A percentile compares a stretch with the other conserved stretches of the same genome.
Evolutionary conservation across 2,888 invertebrate species (phyloP).

Genomic region (Diarsia rubi): DNA sequence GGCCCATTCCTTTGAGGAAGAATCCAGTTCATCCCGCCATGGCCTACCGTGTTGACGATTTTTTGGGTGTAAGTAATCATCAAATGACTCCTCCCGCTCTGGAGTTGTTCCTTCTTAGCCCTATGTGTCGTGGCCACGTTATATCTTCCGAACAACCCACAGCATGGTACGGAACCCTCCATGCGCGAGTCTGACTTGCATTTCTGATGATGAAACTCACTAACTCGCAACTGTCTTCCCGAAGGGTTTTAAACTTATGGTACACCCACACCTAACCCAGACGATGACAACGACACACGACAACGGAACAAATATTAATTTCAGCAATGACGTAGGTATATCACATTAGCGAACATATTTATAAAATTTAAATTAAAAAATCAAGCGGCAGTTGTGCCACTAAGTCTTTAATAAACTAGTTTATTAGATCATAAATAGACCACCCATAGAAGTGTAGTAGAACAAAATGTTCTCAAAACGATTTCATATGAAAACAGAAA

Average conservation of each 20-base stretch:
- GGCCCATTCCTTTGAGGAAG: too few relatives aligned
- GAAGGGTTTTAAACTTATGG: neutral
- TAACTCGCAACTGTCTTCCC: too few relatives aligned
- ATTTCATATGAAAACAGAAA: constrained; percentile 22
- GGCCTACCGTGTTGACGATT: too few relatives aligned
- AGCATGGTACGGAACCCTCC: too few relatives aligned
- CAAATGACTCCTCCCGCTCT: too few relatives aligned
- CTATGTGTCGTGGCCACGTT: too few relatives aligned
- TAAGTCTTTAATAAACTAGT: constrained; percentile 1
- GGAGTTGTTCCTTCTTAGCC: too few relatives aligned
- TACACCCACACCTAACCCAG: neutral
- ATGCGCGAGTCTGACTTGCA: too few relatives aligned
- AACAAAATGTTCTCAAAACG: constrained; percentile 1
- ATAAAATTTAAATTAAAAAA: neutral
- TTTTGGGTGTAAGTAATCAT: too few relatives aligned
- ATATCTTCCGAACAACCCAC: too few relatives aligned
- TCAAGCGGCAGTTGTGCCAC: neutral
- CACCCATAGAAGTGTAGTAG: neutral
- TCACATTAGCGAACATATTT: neutral
- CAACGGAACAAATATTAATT: neutral
- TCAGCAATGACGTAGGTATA: constrained; percentile 5
- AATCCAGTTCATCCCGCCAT: too few relatives aligned
- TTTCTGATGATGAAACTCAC: neutral
- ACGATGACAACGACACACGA: neutral
- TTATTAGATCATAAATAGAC: constrained; percentile 31